Evolutionary conservation across 2,888 invertebrate genomes (phyloP).

Genomic region (Mellilla xanthometata): DNA sequence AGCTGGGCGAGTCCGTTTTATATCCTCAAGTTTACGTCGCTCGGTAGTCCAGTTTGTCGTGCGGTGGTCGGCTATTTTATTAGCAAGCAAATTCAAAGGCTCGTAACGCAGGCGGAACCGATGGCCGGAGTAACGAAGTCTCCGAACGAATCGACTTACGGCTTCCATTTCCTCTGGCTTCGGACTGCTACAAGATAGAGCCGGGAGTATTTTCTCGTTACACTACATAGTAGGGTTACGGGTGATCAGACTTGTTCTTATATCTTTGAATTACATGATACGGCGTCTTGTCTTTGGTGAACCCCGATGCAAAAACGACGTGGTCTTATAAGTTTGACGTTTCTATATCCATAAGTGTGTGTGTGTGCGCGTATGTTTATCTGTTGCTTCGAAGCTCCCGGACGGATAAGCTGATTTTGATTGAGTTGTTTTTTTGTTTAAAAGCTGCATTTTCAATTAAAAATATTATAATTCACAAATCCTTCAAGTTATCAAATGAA

Average conservation of each 20-base stretch:
- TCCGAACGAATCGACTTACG: slow-evolving; percentile 54
- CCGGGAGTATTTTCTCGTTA: slow-evolving; percentile 22
- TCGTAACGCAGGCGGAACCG: slow-evolving; percentile 59
- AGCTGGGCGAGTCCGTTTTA: slow-evolving; percentile 63
- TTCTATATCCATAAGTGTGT: no score
- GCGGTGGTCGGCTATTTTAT: slow-evolving; percentile 61
- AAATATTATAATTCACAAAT: no score
- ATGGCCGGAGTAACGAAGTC: slow-evolving; percentile 61
- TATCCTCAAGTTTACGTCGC: slow-evolving; percentile 53
- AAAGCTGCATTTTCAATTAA: no score
- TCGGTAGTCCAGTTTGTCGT: slow-evolving; percentile 48
- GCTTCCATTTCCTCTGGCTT: slow-evolving; percentile 62
- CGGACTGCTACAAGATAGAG: slow-evolving; percentile 30
- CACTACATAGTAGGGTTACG: slow-evolving; percentile 15
- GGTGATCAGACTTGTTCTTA: background rate
- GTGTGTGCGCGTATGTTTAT: no score
- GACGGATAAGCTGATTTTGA: no score
- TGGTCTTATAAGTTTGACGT: no score
- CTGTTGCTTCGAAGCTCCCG: no score
- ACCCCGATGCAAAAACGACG: no score
- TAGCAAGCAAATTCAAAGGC: slow-evolving; percentile 70
- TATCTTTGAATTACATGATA: background rate
- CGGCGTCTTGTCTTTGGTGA: no score
- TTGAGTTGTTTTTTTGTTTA: no score
- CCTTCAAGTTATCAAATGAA: no score